These are phyloP conservation scores for Phaonia tiefii DNA, from an alignment of 2,888 invertebrate genomes.

Conservation along the genomic window DNA sequence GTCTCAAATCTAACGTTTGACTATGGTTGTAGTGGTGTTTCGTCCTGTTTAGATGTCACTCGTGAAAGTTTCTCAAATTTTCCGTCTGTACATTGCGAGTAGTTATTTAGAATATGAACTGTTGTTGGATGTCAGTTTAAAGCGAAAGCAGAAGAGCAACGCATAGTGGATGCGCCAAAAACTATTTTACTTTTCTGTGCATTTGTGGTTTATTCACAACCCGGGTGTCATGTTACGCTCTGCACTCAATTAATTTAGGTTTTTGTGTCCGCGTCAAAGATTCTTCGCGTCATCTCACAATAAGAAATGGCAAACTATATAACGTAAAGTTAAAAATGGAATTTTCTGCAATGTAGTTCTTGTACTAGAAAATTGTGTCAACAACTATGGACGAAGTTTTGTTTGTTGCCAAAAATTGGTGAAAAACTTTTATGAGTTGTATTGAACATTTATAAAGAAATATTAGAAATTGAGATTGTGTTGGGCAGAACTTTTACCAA, in stretches of 20 bases:
- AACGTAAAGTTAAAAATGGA: constrained; percentile 17
- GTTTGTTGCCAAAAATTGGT: too few species aligned
- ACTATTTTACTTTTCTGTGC: constrained; percentile 63
- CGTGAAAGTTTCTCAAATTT: too few species aligned
- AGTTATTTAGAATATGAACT: constrained; percentile 32
- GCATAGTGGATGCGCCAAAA: constrained; percentile 20
- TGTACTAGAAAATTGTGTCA: too few species aligned
- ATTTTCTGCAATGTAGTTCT: neutral
- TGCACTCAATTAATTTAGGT: constrained; percentile 55
- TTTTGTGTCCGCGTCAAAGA: neutral
- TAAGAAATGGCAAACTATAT: constrained; percentile 8
- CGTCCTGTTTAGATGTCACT: too few species aligned
- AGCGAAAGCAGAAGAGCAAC: neutral
- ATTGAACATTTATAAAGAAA: too few species aligned
- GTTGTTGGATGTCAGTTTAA: neutral
- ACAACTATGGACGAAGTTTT: too few species aligned
- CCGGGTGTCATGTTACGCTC: constrained; percentile 56
- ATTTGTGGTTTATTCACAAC: constrained; percentile 56
- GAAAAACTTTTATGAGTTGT: too few species aligned
- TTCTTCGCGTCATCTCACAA: neutral
- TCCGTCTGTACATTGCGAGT: constrained; percentile 27
- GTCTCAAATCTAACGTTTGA: constrained; percentile 3
- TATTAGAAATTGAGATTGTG: too few species aligned
- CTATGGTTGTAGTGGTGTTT: too few species aligned
- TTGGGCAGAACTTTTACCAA: too few species aligned